phyloP scores from a whole-genome alignment of 2,888 invertebrate species.

The Hydraecia micacea region DNA sequence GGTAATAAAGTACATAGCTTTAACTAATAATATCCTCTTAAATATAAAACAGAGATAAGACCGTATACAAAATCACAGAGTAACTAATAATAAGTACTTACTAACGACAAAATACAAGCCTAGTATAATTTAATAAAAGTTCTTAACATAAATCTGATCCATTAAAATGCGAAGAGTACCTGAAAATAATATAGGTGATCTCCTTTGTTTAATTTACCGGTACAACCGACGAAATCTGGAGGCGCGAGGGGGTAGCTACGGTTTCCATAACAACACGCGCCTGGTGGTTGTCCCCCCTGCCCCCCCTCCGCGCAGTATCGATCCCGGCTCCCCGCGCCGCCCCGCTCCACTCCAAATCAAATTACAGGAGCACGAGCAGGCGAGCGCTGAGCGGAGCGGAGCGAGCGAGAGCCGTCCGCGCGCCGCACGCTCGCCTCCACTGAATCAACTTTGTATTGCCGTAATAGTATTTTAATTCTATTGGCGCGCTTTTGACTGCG shows the following conservation, averaged over 20 bases:
- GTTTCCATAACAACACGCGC: constrained; percentile 89
- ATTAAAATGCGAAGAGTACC: constrained; percentile 55
- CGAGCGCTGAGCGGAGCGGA: constrained; percentile 63
- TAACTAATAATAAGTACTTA: too few species aligned
- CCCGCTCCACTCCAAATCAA: constrained; percentile 88
- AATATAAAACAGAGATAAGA: constrained; percentile 12
- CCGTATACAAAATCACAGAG: not conserved
- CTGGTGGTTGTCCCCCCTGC: constrained; percentile 77
- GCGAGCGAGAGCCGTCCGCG: constrained; percentile 65
- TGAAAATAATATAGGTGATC: constrained; percentile 82
- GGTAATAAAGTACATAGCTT: constrained; percentile 10
- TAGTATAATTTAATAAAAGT: constrained; percentile 33
- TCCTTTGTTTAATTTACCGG: constrained; percentile 89
- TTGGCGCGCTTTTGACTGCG: constrained; percentile 86
- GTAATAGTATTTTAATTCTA: constrained; percentile 90
- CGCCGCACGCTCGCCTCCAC: constrained; percentile 62
- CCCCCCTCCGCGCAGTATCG: constrained; percentile 65
- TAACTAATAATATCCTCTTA: constrained; percentile 20
- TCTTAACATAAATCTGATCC: constrained; percentile 54
- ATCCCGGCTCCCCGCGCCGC: constrained; percentile 70
- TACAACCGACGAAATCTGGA: constrained; percentile 88
- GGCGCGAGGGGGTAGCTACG: constrained; percentile 87
- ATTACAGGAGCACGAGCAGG: constrained; percentile 85
- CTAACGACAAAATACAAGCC: constrained; percentile 6
- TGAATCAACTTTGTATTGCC: constrained; percentile 88